These are phyloP conservation scores for Apis laboriosa DNA, from an alignment of 1,140 invertebrate genomes.

Conservation along the genomic window DNA sequence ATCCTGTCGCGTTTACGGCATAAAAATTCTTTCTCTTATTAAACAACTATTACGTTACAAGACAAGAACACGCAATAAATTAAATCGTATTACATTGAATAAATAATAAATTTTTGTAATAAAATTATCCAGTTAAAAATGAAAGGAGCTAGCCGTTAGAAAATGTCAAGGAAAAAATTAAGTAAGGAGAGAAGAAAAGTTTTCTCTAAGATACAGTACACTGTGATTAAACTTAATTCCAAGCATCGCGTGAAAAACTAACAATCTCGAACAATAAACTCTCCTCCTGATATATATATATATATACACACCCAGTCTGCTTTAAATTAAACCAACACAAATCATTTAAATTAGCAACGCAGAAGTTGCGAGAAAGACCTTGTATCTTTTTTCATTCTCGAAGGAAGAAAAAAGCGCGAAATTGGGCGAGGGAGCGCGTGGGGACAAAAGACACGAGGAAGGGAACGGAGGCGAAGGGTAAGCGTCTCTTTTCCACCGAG, in stretches of 20 bases:
- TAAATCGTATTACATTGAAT: no score
- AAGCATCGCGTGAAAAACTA: background rate
- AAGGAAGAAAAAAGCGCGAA: background rate
- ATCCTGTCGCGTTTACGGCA: no score
- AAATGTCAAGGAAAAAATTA: no score
- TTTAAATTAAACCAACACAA: background rate
- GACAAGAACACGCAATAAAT: no score
- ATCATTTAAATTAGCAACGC: constrained; percentile 13
- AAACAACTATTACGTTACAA: no score
- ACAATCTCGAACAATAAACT: background rate
- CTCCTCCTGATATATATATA: no score
- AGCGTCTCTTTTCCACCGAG: constrained; percentile 33
- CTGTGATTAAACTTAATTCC: background rate
- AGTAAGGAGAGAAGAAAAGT: background rate
- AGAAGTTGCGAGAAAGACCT: background rate
- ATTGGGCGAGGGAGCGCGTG: background rate
- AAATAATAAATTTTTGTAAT: no score
- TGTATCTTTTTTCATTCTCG: background rate
- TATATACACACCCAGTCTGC: background rate
- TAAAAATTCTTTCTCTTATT: no score
- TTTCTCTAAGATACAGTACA: background rate
- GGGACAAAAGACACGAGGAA: background rate
- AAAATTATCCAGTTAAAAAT: no score
- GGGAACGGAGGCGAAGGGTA: constrained; percentile 24
- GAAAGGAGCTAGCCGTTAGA: no score